These are phyloP conservation scores for Molorchus minor DNA, from an alignment of 2,888 invertebrate species.

Conservation along the genomic window DNA sequence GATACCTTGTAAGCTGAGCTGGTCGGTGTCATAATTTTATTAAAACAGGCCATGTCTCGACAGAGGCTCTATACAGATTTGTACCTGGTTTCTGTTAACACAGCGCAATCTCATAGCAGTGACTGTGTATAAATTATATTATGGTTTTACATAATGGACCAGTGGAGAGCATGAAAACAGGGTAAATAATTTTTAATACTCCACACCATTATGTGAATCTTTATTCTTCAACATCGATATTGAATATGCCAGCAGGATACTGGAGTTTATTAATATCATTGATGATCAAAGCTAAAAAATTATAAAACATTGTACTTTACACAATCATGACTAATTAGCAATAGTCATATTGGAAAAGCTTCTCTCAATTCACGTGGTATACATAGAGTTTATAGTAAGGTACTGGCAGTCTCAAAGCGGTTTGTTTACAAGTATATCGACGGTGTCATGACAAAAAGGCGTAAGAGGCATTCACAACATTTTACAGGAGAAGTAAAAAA, in stretches of 20 bases:
- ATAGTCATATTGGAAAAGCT: too few species aligned
- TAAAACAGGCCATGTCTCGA: conserved; percentile 44
- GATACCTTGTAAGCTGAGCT: conserved; percentile 28
- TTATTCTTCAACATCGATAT: too few species aligned
- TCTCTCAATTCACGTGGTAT: background rate
- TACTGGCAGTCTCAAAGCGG: conserved; percentile 22
- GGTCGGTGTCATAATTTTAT: conserved; percentile 42
- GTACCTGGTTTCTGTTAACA: conserved; percentile 45
- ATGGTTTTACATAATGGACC: conserved; percentile 16
- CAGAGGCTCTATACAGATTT: conserved; percentile 52
- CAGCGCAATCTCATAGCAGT: conserved; percentile 38
- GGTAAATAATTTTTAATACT: too few species aligned
- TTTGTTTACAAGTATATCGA: conserved; percentile 21
- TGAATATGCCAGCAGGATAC: too few species aligned
- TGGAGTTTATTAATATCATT: too few species aligned
- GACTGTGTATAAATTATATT: conserved; percentile 41
- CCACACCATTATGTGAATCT: too few species aligned
- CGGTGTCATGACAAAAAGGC: too few species aligned
- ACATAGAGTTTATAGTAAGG: background rate
- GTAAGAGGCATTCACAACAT: too few species aligned
- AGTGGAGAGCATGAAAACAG: background rate
- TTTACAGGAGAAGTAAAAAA: too few species aligned
- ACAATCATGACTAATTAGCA: too few species aligned
- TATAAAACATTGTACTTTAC: too few species aligned
- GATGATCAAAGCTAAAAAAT: too few species aligned